Percentiles rank a stretch among this genome's conserved stretches.
These are phyloP conservation scores for Hesperia comma DNA, from an alignment of 2,888 invertebrate species.

Conservation along the genomic window DNA sequence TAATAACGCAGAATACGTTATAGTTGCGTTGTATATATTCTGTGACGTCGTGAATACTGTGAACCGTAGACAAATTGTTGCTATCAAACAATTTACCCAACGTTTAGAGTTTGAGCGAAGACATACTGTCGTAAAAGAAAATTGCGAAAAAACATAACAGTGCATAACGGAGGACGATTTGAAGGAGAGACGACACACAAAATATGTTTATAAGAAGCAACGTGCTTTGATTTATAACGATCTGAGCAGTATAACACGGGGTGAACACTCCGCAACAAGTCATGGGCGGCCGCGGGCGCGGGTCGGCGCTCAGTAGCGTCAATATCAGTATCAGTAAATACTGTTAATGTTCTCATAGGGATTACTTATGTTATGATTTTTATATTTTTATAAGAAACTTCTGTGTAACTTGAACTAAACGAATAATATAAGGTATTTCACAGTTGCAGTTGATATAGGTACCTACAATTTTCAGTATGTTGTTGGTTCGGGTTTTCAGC, in stretches of 20 bases:
- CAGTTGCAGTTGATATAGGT: too few species aligned
- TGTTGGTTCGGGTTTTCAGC: too few species aligned
- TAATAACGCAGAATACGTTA: neutral
- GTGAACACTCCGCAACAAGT: slow-evolving; percentile 39
- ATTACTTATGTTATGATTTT: too few species aligned
- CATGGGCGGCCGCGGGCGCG: slow-evolving; percentile 41
- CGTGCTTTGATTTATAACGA: slow-evolving; percentile 78
- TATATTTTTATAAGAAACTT: too few species aligned
- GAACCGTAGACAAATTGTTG: slow-evolving; percentile 16
- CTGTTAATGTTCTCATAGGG: too few species aligned
- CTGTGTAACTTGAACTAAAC: too few species aligned
- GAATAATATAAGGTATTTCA: too few species aligned
- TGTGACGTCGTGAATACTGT: neutral
- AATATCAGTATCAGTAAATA: too few species aligned
- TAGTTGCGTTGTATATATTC: neutral
- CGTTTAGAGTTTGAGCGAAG: slow-evolving; percentile 27
- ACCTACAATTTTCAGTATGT: too few species aligned
- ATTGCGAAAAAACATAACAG: slow-evolving; percentile 37
- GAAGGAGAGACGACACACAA: slow-evolving; percentile 70
- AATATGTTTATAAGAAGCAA: slow-evolving; percentile 80
- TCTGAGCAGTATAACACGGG: slow-evolving; percentile 57
- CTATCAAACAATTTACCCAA: slow-evolving; percentile 32
- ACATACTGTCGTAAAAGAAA: slow-evolving; percentile 36
- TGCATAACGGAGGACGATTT: slow-evolving; percentile 35
- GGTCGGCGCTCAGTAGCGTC: too few species aligned